phyloP scores from a whole-genome alignment of 2,113 vertebrate genomes.

The Microcebus griseorufus region DNA sequence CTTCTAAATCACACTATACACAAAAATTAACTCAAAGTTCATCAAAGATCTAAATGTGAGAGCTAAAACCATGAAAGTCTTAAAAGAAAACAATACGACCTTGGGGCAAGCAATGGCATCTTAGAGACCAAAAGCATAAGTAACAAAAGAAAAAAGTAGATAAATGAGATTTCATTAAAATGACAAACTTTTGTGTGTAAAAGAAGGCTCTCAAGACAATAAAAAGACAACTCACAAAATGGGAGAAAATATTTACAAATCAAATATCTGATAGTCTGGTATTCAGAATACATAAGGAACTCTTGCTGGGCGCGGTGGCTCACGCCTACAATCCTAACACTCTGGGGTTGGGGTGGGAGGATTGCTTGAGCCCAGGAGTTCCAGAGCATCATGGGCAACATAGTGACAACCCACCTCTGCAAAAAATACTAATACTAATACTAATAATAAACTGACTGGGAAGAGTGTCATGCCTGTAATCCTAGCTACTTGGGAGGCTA shows the following conservation, averaged over 20 bases:
- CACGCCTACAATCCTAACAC: neutral
- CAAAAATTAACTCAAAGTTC: slow-evolving; percentile 32
- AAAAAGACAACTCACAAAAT: neutral
- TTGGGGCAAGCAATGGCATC: neutral
- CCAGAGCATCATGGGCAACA: neutral
- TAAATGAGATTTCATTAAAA: neutral
- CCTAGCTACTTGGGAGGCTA: neutral
- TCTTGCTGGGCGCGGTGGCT: neutral
- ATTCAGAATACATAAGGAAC: too few relatives aligned
- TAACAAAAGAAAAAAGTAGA: neutral
- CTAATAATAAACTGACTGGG: neutral
- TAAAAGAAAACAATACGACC: neutral
- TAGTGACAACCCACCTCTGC: neutral
- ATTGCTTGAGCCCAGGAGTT: neutral
- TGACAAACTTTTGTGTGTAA: neutral
- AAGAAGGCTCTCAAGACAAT: neutral
- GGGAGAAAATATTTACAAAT: neutral
- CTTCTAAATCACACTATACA: neutral
- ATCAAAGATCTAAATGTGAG: neutral
- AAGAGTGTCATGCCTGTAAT: neutral
- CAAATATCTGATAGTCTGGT: neutral
- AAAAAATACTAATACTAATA: neutral
- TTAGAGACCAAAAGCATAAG: neutral
- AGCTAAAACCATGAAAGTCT: neutral
- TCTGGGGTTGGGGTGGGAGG: neutral